Conservation (phyloP, 1,140 invertebrate species). For the Mamestra configurata region DNA sequence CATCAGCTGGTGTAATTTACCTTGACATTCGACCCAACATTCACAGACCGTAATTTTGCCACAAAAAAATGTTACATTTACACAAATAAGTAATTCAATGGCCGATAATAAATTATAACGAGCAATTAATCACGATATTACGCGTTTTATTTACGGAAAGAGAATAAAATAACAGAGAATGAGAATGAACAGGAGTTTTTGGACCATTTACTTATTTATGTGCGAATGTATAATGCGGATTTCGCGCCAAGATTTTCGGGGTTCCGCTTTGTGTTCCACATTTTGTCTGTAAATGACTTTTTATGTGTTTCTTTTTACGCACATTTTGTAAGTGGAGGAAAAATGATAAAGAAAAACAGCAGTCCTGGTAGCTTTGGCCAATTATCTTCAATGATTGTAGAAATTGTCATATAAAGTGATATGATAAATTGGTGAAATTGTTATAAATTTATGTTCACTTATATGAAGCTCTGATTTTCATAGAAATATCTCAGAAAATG, state of each 20-base stretch:
- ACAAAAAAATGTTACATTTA: slow-evolving; percentile 30
- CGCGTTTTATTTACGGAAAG: slow-evolving; percentile 48
- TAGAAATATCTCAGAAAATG: too few species aligned
- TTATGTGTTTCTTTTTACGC: slow-evolving; percentile 6
- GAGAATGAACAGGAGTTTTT: slow-evolving; percentile 49
- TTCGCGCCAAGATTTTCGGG: slow-evolving; percentile 10
- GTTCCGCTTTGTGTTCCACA: slow-evolving; percentile 6
- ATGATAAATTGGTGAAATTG: too few species aligned
- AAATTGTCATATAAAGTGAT: too few species aligned
- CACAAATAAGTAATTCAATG: slow-evolving; percentile 28
- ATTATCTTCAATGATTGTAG: neutral
- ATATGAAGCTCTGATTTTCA: too few species aligned
- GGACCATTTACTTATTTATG: slow-evolving; percentile 50
- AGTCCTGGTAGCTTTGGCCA: neutral
- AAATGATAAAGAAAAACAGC: neutral
- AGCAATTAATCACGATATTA: slow-evolving; percentile 49
- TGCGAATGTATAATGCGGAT: slow-evolving; percentile 43
- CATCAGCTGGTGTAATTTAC: neutral
- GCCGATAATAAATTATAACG: slow-evolving; percentile 49
- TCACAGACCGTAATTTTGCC: neutral
- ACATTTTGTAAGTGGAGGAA: slow-evolving; percentile 8
- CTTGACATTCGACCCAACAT: neutral
- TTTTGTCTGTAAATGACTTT: slow-evolving; percentile 27
- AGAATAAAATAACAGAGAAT: slow-evolving; percentile 50
- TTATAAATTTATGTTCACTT: too few species aligned